Evolutionary conservation across 1,140 invertebrate species (phyloP), one percentile per base, ranked within the genome.

Genomic region (Nasonia giraulti): DNA sequence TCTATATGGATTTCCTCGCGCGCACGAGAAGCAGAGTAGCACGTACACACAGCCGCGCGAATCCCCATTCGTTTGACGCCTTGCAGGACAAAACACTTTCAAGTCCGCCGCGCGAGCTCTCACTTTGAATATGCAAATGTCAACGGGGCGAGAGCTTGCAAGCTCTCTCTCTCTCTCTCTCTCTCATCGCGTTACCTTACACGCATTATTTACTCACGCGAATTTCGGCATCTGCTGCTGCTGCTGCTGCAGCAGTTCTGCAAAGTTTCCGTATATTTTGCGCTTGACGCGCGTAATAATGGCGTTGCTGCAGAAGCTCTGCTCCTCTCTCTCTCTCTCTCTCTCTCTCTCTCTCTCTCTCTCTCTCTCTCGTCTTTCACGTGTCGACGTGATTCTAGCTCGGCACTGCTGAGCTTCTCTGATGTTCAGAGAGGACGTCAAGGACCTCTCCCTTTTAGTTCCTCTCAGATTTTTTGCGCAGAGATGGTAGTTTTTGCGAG

Each of bases 221-320:
- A 44, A 71, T 71, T 75, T 55, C 40, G 69, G 47, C 27, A 47
- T 75, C 27, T 62, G 31, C 47, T 62, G 44, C 27, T 27, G 44
- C 27, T 27, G 27, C 44, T 55, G 40, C 68, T 50, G 20, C n/a
- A 71, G 37, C 44, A 40, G 23, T 62, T 62, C 33, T 47, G 40
- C 17, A 62, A 50, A 83, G 73, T 83, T 78, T 71, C 55, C 40
- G 40, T 78, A 78, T 78, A 77, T 83, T 83, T 83, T 83, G 82
- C 40, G 44, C 66, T 78, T 78, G 74, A 50, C 37, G 66, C 44
- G 40, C 7, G 27, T 78, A 50, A 83, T 83, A 83, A 83, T 83
- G 8, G n/a, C 44, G 44, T 62, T 17, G 20, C 55, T 62, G 55
- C 55, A 20, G 55, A n/a, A n/a, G 55, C 14, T 27, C 47, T 55